Evolutionary conservation across 2,797 vertebrate genomes (phyloP).

Genomic region (Notamacropus eugenii): DNA sequence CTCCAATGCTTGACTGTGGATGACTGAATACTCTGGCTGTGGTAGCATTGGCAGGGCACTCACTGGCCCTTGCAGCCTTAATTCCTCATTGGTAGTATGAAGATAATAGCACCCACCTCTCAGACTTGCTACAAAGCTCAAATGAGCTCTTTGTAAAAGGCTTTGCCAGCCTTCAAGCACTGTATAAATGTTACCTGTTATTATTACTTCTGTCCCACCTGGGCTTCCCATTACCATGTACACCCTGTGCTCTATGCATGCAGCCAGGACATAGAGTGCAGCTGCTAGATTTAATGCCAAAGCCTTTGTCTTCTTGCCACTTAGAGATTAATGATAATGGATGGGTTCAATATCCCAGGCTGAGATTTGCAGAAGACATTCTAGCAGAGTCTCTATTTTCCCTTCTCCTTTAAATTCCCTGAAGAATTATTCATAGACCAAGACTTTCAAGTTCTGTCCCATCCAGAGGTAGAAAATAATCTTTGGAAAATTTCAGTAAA

Average conservation of each 20-base stretch:
- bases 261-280: neutral
- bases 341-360: neutral
- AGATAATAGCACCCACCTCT: neutral
- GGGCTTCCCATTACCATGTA: neutral
- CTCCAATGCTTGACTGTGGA: neutral
- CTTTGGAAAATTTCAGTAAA: slow-evolving; percentile 9
- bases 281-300: neutral
- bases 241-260: neutral
- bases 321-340: neutral
- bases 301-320: neutral
- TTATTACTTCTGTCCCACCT: neutral
- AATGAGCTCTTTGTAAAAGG: neutral
- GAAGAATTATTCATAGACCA: neutral
- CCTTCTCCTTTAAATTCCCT: neutral
- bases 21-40: neutral
- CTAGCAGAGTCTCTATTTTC: neutral
- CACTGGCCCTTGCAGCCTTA: neutral
- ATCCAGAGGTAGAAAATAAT: neutral
- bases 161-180: neutral
- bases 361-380: neutral
- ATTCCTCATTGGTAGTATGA: neutral
- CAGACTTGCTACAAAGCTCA: neutral
- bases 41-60: neutral
- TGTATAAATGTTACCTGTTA: neutral
- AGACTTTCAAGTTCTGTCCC: neutral